Percentiles rank a stretch among this genome's conserved stretches.
Evolutionary conservation across 2,113 vertebrate species (phyloP).

Genomic region (Cyphomyrus plagiostoma): DNA sequence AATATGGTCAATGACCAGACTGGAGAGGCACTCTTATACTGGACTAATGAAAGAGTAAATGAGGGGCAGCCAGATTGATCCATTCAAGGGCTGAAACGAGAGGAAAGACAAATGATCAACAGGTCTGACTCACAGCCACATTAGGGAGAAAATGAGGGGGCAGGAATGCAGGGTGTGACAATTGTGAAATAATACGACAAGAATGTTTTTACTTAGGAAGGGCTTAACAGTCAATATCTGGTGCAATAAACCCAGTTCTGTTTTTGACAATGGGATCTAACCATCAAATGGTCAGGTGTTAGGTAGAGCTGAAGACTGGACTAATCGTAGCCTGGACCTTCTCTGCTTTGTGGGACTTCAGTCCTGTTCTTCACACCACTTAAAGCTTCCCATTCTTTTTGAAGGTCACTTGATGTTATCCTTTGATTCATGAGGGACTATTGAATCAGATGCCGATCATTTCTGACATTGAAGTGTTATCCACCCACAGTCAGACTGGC

Average conservation of each 20-base stretch:
- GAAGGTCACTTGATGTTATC: not conserved
- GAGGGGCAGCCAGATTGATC: no score
- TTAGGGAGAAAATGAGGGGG: no score
- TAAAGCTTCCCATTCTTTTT: not conserved
- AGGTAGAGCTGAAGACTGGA: no score
- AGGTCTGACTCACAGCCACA: no score
- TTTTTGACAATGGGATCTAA: no score
- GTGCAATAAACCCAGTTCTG: no score
- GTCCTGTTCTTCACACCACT: not conserved
- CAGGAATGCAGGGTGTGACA: not conserved
- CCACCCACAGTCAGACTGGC: not conserved
- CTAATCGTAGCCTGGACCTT: not conserved
- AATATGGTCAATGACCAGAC: no score
- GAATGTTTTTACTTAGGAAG: not conserved
- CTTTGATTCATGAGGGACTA: not conserved
- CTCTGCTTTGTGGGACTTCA: not conserved
- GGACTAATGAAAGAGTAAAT: no score
- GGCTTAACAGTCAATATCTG: not conserved
- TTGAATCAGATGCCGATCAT: not conserved
- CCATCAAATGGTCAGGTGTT: no score
- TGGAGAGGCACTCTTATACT: no score
- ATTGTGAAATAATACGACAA: not conserved
- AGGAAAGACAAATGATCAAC: no score
- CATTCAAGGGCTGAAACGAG: no score
- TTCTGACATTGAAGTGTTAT: not conserved